phyloP scores from a whole-genome alignment of 2,113 vertebrate genomes.

The Myodes glareolus region DNA sequence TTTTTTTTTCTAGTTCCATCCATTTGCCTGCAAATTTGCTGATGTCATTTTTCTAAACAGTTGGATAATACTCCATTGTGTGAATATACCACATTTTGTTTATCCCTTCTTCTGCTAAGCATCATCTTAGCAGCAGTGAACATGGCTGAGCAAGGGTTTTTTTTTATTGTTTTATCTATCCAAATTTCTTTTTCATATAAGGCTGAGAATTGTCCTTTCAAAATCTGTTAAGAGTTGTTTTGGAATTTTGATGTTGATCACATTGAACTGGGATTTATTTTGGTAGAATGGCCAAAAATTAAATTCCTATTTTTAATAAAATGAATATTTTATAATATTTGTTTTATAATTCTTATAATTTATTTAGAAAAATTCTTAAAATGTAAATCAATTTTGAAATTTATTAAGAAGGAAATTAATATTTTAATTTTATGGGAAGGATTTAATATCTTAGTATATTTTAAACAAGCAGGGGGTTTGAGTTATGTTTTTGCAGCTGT shows the following conservation, averaged over 20 bases:
- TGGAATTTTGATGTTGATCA: background rate
- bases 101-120: background rate
- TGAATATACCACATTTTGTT: background rate
- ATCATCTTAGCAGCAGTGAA: background rate
- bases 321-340: background rate
- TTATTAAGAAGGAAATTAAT: background rate
- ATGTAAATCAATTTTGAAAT: background rate
- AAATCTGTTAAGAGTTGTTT: background rate
- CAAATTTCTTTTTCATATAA: background rate
- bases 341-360: background rate
- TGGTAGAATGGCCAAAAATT: background rate
- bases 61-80: background rate
- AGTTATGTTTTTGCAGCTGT: background rate
- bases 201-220: background rate
- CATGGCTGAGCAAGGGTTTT: background rate
- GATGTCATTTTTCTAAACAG: background rate
- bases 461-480: background rate
- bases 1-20: background rate
- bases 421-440: background rate
- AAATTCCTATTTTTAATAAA: background rate
- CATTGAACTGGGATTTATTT: background rate
- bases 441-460: background rate
- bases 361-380: background rate
- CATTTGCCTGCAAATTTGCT: background rate
- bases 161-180: background rate